These are phyloP conservation scores for Heteromormyrus szaboi DNA, from an alignment of 2,797 vertebrate species.

Conservation along the genomic window DNA sequence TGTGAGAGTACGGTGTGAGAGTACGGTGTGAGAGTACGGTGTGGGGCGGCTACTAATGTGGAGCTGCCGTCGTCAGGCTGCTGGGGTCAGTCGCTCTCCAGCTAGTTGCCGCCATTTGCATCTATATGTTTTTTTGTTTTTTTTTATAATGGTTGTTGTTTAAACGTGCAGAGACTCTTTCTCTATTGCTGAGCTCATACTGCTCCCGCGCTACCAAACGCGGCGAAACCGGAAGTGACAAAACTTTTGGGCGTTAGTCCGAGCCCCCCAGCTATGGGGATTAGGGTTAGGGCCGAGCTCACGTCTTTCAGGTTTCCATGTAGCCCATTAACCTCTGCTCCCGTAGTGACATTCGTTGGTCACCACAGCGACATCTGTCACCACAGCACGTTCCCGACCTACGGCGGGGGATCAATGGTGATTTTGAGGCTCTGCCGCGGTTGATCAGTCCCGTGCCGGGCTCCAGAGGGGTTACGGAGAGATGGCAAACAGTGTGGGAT, in stretches of 20 bases:
- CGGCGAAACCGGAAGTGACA: not conserved
- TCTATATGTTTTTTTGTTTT: not conserved
- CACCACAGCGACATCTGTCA: not conserved
- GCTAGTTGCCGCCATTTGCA: not conserved
- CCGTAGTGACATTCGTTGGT: not conserved
- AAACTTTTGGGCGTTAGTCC: not conserved
- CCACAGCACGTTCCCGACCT: not conserved
- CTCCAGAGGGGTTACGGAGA: not conserved
- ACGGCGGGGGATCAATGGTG: not conserved
- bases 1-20: not conserved
- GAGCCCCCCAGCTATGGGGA: not conserved
- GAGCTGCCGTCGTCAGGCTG: not conserved
- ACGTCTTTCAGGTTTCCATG: not conserved
- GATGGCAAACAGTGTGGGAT: not conserved
- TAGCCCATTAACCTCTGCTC: not conserved
- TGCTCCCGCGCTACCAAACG: not conserved
- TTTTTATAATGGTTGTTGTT: not conserved
- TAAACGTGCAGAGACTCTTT: not conserved
- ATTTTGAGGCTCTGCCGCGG: not conserved
- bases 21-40: too few relatives aligned
- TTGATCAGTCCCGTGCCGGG: not conserved
- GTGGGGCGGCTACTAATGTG: too few relatives aligned
- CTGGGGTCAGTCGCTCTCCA: not conserved
- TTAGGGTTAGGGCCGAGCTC: not conserved
- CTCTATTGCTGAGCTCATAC: not conserved